Evolutionary conservation across 2,888 invertebrate species (phyloP).

Genomic region (Cybosia mesomella): DNA sequence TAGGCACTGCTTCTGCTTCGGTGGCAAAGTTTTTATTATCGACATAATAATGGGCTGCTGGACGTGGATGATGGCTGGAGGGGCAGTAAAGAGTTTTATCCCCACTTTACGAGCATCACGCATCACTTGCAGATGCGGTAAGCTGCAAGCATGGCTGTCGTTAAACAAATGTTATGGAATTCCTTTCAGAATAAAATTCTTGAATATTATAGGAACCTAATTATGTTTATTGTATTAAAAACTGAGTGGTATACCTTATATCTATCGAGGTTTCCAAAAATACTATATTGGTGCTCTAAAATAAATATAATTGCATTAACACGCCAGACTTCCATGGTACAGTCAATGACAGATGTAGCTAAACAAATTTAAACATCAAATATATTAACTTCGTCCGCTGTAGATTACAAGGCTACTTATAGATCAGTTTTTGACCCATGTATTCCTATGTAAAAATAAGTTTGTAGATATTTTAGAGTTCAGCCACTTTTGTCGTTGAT

Average conservation of each 20-base stretch:
- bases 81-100: constrained; percentile 73
- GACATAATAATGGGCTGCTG: constrained; percentile 64
- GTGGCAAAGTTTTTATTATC: constrained; percentile 62
- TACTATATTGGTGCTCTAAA: background rate
- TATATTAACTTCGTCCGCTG: no score
- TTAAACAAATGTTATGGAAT: background rate
- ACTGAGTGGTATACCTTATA: background rate
- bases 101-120: constrained; percentile 67
- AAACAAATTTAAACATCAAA: no score
- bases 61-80: constrained; percentile 56
- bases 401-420: no score
- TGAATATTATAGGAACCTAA: background rate
- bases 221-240: background rate
- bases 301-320: background rate
- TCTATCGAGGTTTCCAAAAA: background rate
- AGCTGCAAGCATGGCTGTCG: constrained; percentile 21
- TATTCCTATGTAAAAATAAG: no score
- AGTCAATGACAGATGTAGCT: no score
- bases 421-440: no score
- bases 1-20: constrained; percentile 63
- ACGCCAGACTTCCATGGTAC: background rate
- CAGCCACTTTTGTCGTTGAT: no score
- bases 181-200: no score
- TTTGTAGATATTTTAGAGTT: no score
- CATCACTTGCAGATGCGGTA: constrained; percentile 52